phyloP scores from a whole-genome alignment of 2,888 invertebrate genomes.

The Noctua fimbriata region DNA sequence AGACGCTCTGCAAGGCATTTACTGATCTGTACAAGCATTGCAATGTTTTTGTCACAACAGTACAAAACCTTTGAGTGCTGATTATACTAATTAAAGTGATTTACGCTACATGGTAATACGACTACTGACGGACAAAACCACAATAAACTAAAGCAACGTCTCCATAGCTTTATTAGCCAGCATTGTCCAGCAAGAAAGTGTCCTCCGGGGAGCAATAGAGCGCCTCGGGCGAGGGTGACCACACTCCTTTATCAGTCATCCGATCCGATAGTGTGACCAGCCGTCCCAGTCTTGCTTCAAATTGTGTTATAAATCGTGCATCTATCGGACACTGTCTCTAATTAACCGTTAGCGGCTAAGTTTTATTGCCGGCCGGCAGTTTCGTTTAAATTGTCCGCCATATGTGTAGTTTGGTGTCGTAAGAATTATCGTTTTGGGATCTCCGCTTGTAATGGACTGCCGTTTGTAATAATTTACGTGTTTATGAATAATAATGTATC shows the following conservation, averaged over 20 bases:
- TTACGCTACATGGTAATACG: conserved; percentile 63
- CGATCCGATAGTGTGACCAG: conserved; percentile 80
- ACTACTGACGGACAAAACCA: conserved; percentile 53
- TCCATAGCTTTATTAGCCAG: conserved; percentile 68
- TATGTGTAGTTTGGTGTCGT: conserved; percentile 79
- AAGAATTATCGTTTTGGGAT: conserved; percentile 77
- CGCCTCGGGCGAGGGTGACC: conserved; percentile 82
- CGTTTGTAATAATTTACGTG: conserved; percentile 52
- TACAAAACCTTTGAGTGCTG: not conserved
- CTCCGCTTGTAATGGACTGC: conserved; percentile 66
- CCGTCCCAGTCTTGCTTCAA: conserved; percentile 69
- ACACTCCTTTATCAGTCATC: conserved; percentile 85
- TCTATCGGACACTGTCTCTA: conserved; percentile 84
- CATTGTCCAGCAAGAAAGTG: conserved; percentile 82
- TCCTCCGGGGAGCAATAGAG: conserved; percentile 80
- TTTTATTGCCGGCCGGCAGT: conserved; percentile 84
- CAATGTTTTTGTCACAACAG: not conserved
- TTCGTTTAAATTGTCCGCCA: conserved; percentile 85
- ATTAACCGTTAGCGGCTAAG: conserved; percentile 86
- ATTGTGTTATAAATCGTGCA: conserved; percentile 80
- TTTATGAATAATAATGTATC: conserved; percentile 43
- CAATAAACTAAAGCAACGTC: conserved; percentile 61
- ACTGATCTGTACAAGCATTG: not conserved
- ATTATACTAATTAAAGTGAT: conserved; percentile 15
- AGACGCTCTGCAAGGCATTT: not conserved